Evolutionary conservation across 1,140 invertebrate species (phyloP).

Genomic region (Caenorhabditis briggsae): DNA sequence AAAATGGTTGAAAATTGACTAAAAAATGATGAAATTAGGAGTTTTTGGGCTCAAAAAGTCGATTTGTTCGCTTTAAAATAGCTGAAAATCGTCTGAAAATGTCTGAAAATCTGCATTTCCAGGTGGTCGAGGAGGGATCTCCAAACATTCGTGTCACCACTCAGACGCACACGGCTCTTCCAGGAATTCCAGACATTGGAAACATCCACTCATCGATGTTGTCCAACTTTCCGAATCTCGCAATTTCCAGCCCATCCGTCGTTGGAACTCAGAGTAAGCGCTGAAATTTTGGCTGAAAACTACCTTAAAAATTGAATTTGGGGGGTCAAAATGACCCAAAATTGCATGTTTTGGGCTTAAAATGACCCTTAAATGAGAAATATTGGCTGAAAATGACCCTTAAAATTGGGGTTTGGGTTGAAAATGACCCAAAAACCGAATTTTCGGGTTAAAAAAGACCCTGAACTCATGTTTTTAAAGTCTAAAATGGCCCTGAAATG

Average conservation of each 20-base stretch:
- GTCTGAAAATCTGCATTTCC: neutral
- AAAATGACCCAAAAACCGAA: no score
- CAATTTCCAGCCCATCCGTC: slow-evolving; percentile 18
- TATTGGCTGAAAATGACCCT: no score
- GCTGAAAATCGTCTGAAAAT: neutral
- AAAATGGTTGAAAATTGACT: no score
- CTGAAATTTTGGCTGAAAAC: no score
- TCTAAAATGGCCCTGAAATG: neutral
- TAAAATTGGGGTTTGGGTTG: no score
- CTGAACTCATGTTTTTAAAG: no score
- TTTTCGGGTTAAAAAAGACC: neutral
- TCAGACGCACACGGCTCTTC: slow-evolving; percentile 36
- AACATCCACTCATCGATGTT: slow-evolving; percentile 45
- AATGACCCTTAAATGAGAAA: no score
- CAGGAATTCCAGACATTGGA: slow-evolving; percentile 37
- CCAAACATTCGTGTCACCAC: slow-evolving; percentile 45
- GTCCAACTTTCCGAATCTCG: slow-evolving; percentile 19
- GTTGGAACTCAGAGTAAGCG: slow-evolving; percentile 22
- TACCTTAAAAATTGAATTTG: neutral
- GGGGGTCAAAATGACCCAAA: neutral
- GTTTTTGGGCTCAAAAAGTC: no score
- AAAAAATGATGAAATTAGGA: neutral
- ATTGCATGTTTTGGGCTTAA: no score
- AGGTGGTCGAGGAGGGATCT: slow-evolving; percentile 32
- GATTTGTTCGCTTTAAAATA: neutral